phyloP scores from a whole-genome alignment of 2,888 invertebrate species.

The Pecten maximus region DNA sequence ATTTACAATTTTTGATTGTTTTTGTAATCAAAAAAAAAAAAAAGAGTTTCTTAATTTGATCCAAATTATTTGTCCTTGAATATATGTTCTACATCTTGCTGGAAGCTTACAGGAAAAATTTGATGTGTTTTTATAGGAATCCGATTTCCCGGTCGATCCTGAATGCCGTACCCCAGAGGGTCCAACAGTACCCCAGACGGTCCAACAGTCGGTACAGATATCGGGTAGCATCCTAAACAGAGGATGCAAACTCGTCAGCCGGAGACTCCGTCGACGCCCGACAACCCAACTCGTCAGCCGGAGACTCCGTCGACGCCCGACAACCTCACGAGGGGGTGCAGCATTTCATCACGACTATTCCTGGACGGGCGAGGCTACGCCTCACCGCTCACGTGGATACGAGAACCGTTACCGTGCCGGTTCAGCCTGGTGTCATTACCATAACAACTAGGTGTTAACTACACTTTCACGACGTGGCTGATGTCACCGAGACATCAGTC shows the following conservation, averaged over 20 bases:
- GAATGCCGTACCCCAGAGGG: neutral
- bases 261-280: neutral
- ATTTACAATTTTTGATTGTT: neutral
- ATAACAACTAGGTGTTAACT: neutral
- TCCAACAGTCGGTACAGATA: neutral
- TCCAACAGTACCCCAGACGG: neutral
- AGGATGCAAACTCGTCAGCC: neutral
- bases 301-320: neutral
- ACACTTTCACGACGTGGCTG: neutral
- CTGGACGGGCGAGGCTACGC: neutral
- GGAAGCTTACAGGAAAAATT: neutral
- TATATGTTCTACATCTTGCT: neutral
- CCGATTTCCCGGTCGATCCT: neutral
- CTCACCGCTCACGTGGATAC: neutral
- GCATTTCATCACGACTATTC: conserved; percentile 6
- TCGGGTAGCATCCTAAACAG: neutral
- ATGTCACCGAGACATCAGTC: neutral
- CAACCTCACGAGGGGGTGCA: neutral
- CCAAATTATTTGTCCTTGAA: neutral
- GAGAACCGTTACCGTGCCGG: neutral
- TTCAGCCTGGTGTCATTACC: neutral
- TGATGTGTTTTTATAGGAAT: neutral
- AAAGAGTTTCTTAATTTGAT: neutral
- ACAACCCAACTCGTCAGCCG: neutral
- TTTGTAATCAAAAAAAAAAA: neutral